Evolutionary conservation across 2,888 invertebrate genomes (phyloP), one percentile per base, ranked within the genome.

Genomic region (Herminia tarsipennalis): DNA sequence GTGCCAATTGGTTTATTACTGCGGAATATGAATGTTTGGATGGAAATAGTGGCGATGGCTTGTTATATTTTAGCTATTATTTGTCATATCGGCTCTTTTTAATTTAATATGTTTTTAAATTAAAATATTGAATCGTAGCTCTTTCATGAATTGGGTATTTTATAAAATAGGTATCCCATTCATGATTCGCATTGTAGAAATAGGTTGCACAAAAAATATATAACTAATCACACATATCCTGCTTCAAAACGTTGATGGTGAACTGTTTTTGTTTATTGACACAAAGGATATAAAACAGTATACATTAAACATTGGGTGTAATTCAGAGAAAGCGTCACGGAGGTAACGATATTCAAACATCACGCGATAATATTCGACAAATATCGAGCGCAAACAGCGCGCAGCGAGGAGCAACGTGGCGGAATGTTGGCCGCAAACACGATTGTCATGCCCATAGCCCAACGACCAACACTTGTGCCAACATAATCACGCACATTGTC

Each of bases 401-500:
- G 8, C 27, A 27, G 17, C 34, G 5, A 12, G 17, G 3, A 27
- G 38, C n/a, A n/a, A n/a, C n/a, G n/a, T n/a, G 10, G 30, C 51
- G 66, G 66, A 78, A 82, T 81, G 80, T 65, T 64, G 66, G 43
- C 52, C 36, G 55, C 69, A 69, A 67, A 70, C 70, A 70, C 48
- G 41, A 62, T 60, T 55, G 67, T 62, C 61, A 67, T n/a, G n/a
- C n/a, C n/a, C n/a, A n/a, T n/a, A n/a, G n/a, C n/a, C n/a, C n/a
- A n/a, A n/a, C 60, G 64, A 35, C 36, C 45, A 51, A 63, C 86
- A 86, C 84, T 83, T 87, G 87, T 73, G 70, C 79, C 68, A 76
- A 88, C 82, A 86, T 78, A 80, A 86, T 86, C 84, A 66, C 59
- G 41, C 34, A 36, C 40, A 45, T 66, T 66, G 59, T 57, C 40